Evolutionary conservation across 2,797 vertebrate genomes (phyloP).

Genomic region (Ciconia nigra): DNA sequence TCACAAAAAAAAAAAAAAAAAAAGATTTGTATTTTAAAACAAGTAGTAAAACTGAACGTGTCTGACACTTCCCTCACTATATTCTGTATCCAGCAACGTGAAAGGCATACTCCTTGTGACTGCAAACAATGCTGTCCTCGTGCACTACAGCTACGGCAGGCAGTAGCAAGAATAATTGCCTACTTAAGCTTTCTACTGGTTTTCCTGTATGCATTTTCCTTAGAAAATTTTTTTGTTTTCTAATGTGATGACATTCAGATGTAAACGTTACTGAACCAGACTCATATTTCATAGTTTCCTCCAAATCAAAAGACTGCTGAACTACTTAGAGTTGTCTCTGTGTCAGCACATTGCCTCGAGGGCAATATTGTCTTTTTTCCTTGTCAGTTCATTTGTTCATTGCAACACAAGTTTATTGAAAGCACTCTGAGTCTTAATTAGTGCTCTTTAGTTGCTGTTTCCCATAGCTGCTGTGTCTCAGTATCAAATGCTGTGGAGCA

Average conservation of each 20-base stretch:
- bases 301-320: constrained; percentile 21
- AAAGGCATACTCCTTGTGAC: accelerated
- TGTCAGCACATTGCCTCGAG: constrained; percentile 53
- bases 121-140: accelerated
- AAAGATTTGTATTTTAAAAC: background rate
- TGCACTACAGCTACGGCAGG: no score
- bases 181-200: background rate
- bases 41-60: background rate
- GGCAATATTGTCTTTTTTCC: constrained; percentile 56
- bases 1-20: background rate
- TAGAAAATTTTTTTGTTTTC: constrained; percentile 23
- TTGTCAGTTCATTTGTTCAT: constrained; percentile 71
- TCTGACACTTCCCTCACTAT: background rate
- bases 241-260: constrained; percentile 39
- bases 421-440: constrained; percentile 71
- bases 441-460: constrained; percentile 62
- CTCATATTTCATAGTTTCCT: constrained; percentile 55
- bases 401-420: constrained; percentile 67
- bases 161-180: background rate
- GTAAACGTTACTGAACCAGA: constrained; percentile 36
- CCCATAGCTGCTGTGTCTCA: constrained; percentile 19
- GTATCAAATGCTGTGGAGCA: background rate
- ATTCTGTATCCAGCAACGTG: accelerated
- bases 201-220: background rate
- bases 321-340: constrained; percentile 52